phyloP scores from a whole-genome alignment of 2,113 vertebrate genomes.

The Serilophus lunatus region DNA sequence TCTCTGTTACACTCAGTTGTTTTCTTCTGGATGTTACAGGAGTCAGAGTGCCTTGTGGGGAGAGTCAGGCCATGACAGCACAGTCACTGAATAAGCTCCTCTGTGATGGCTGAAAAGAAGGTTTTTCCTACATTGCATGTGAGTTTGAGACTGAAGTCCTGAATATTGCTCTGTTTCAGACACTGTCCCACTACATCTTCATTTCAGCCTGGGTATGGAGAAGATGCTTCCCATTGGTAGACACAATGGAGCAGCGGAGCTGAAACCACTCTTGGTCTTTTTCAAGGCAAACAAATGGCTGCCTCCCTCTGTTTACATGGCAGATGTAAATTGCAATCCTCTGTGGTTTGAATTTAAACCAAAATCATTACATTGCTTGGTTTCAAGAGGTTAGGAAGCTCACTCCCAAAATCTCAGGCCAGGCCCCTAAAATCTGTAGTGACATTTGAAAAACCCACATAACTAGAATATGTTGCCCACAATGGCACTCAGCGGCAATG shows the following conservation, averaged over 20 bases:
- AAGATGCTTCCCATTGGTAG: not conserved
- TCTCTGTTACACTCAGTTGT: not conserved
- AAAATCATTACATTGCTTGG: not conserved
- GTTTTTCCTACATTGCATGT: rapidly evolving
- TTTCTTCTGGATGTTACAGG: not conserved
- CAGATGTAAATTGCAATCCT: not conserved
- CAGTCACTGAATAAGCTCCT: not conserved
- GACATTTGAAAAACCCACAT: not conserved
- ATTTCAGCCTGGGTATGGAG: not conserved
- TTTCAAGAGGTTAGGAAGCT: not conserved
- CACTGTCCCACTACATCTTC: not conserved
- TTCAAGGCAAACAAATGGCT: not conserved
- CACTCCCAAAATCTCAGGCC: not conserved
- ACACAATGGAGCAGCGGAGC: rapidly evolving
- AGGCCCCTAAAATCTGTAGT: not conserved
- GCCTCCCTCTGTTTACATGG: not conserved
- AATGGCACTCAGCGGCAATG: not conserved
- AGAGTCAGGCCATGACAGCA: not conserved
- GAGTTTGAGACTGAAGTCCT: not conserved
- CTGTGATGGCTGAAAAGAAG: not conserved
- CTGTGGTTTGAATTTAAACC: not conserved
- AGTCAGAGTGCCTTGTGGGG: not conserved
- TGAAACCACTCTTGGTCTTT: not conserved
- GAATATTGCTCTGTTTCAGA: not conserved
- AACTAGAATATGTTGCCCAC: not conserved